Conservation (phyloP, 1,140 invertebrate genomes). For the Drosophila biarmipes region DNA sequence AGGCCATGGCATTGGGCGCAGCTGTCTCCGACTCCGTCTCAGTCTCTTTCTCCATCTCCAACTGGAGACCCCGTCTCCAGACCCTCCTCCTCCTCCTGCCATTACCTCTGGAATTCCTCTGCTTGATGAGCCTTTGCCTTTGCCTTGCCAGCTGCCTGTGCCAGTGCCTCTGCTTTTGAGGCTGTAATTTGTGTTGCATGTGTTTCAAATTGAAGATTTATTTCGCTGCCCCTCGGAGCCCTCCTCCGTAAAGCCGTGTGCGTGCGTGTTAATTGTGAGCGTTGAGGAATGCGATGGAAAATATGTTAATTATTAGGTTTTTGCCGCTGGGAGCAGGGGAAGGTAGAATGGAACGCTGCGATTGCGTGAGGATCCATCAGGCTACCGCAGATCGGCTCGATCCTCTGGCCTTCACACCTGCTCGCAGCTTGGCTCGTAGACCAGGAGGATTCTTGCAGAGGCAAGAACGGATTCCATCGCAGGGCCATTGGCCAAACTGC, state of each 20-base stretch:
- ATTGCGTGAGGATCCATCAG: conserved; percentile 57
- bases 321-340: conserved; percentile 53
- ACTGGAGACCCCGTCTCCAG: conserved; percentile 16
- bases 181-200: conserved; percentile 82
- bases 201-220: conserved; percentile 83
- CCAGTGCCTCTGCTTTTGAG: conserved; percentile 47
- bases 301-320: conserved; percentile 82
- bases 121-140: conserved; percentile 69
- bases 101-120: conserved; percentile 47
- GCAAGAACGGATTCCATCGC: conserved; percentile 24
- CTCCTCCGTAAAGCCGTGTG: conserved; percentile 30
- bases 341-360: conserved; percentile 14
- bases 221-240: conserved; percentile 47
- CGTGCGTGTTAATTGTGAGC: conserved; percentile 82
- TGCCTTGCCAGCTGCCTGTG: neutral
- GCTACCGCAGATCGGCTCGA: conserved; percentile 16
- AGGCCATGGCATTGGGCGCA: conserved; percentile 59
- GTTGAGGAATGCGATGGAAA: conserved; percentile 81
- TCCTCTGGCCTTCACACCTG: conserved; percentile 63
- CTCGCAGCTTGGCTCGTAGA: conserved; percentile 19
- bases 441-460: neutral
- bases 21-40: conserved; percentile 52
- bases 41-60: conserved; percentile 19
- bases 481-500: conserved; percentile 7
- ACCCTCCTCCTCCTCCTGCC: conserved; percentile 16